phyloP scores from a whole-genome alignment of 1,140 invertebrate genomes.

The Tetraneura akinire region DNA sequence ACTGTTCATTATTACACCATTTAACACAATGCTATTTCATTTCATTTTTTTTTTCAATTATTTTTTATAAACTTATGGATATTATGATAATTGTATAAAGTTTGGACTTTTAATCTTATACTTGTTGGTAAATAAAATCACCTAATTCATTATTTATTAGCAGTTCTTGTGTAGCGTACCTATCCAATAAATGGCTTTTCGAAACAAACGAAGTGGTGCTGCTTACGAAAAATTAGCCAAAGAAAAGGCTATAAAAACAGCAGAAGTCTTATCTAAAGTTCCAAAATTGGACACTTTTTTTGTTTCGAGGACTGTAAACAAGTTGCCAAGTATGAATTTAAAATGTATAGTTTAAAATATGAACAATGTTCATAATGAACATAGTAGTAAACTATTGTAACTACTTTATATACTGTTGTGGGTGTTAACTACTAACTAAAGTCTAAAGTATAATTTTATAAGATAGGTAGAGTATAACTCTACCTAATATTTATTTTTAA shows the following conservation, averaged over 20 bases:
- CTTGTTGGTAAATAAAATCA: too few relatives aligned
- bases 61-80: too few relatives aligned
- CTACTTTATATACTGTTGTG: neutral
- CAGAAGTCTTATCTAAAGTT: neutral
- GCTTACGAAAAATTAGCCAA: neutral
- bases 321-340: constrained; percentile 12
- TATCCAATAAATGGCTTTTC: constrained; percentile 11
- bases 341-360: neutral
- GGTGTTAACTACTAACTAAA: neutral
- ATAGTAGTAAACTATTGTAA: constrained; percentile 5
- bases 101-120: too few relatives aligned
- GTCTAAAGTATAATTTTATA: constrained; percentile 1
- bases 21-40: too few relatives aligned
- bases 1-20: too few relatives aligned
- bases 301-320: neutral
- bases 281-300: constrained; percentile 1
- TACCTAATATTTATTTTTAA: neutral
- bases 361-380: too few relatives aligned
- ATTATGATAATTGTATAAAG: too few relatives aligned
- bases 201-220: neutral
- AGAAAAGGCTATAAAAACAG: neutral
- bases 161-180: neutral
- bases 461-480: neutral
- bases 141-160: neutral
- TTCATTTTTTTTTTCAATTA: too few relatives aligned